Percentiles rank a stretch among this genome's conserved stretches.
phyloP scores from a whole-genome alignment of 2,888 invertebrate genomes.

The Tanytarsus gracilentus region DNA sequence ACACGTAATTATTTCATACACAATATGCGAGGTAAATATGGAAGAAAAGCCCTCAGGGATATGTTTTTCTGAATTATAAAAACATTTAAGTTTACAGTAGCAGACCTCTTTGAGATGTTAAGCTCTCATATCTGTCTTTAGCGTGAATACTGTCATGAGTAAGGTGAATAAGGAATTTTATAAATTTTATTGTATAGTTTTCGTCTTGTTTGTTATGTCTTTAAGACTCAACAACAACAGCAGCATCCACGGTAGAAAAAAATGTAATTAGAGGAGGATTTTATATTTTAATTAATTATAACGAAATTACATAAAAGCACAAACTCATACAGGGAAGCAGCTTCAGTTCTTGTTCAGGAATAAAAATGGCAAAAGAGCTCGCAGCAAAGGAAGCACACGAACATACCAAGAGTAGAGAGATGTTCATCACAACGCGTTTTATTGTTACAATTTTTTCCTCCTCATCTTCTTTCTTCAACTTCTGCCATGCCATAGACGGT shows the following conservation, averaged over 20 bases:
- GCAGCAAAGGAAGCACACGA: not conserved
- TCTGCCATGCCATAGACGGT: not conserved
- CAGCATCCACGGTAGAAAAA: not conserved
- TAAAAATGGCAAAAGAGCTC: not conserved
- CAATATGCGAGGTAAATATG: not conserved
- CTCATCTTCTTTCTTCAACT: not conserved
- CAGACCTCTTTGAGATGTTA: too few species aligned
- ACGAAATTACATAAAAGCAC: conserved; percentile 7
- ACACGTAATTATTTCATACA: not conserved
- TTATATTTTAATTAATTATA: conserved; percentile 29
- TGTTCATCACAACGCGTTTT: not conserved
- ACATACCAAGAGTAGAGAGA: not conserved
- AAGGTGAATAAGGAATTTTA: too few species aligned
- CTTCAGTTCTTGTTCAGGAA: not conserved
- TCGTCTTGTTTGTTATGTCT: too few species aligned
- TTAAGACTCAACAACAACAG: too few species aligned
- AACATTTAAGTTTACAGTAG: too few species aligned
- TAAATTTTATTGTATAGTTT: too few species aligned
- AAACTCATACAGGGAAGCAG: not conserved
- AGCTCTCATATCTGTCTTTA: too few species aligned
- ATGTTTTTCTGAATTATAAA: too few species aligned
- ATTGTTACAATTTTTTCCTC: not conserved
- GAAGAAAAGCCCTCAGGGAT: not conserved
- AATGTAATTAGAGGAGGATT: conserved; percentile 24
- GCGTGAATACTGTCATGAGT: too few species aligned